These are phyloP conservation scores for Drosophila elegans DNA, from an alignment of 1,140 invertebrate species.

Conservation along the genomic window DNA sequence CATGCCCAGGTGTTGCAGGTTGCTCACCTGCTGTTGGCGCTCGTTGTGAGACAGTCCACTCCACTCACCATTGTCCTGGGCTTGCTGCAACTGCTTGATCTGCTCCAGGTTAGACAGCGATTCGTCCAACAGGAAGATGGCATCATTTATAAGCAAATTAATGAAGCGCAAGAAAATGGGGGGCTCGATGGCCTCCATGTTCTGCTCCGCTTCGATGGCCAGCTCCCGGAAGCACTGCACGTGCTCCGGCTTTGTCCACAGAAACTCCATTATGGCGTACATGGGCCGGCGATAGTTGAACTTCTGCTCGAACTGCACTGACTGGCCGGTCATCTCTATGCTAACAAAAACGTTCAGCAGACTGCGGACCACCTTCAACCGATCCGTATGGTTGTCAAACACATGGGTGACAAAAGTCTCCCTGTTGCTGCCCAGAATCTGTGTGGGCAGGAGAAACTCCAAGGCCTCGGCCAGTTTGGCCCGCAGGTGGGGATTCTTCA, in stretches of 20 bases:
- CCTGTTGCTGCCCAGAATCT: constrained; percentile 87
- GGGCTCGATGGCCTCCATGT: constrained; percentile 95
- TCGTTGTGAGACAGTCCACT: constrained; percentile 89
- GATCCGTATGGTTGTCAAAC: constrained; percentile 91
- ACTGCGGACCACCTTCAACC: constrained; percentile 89
- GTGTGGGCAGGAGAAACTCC: constrained; percentile 91
- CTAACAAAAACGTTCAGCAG: constrained; percentile 96
- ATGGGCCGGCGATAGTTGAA: constrained; percentile 98
- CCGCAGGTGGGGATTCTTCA: constrained; percentile 97
- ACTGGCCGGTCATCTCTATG: constrained; percentile 98
- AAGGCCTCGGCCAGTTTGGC: constrained; percentile 95
- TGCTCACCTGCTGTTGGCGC: constrained; percentile 90
- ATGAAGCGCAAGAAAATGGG: constrained; percentile 97
- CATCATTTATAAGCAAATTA: constrained; percentile 98
- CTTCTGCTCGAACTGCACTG: constrained; percentile 98
- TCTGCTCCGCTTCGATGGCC: constrained; percentile 91
- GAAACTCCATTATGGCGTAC: constrained; percentile 96
- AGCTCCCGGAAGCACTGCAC: constrained; percentile 90
- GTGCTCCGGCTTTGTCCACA: constrained; percentile 94
- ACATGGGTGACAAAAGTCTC: constrained; percentile 89
- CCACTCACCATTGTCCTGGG: constrained; percentile 92
- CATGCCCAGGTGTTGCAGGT: constrained; percentile 92
- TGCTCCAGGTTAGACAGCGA: constrained; percentile 94
- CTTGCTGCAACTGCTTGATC: constrained; percentile 90
- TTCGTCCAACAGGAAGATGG: constrained; percentile 95